phyloP scores from a whole-genome alignment of 2,113 vertebrate species.

The Larimichthys crocea region DNA sequence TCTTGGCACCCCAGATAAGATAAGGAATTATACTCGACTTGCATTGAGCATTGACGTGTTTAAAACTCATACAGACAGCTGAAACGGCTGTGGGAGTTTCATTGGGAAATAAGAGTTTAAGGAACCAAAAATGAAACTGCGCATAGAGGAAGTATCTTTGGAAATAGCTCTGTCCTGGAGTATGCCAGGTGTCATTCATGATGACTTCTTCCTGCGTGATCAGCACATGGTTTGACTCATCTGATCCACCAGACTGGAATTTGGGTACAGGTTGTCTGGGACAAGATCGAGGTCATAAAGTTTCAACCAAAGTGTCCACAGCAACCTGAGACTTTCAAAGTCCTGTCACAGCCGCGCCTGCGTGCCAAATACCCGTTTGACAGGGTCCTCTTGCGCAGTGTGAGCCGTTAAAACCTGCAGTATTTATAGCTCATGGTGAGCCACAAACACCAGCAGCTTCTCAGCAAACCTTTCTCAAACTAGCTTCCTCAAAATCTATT shows the following conservation, averaged over 20 bases:
- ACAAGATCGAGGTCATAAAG: not conserved
- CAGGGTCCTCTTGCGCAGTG: not conserved
- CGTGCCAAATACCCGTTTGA: not conserved
- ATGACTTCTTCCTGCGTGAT: not conserved
- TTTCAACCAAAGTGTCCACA: not conserved
- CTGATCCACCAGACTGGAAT: not conserved
- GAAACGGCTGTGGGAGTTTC: not conserved
- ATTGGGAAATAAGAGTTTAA: not conserved
- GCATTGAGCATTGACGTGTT: not conserved
- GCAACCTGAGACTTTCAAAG: not conserved
- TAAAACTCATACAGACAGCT: not conserved
- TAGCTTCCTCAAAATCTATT: not conserved
- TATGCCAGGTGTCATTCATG: not conserved
- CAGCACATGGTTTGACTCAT: not conserved
- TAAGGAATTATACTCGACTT: not conserved
- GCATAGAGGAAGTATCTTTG: not conserved
- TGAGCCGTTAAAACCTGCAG: slow-evolving; percentile 6
- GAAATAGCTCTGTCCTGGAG: not conserved
- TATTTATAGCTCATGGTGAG: slow-evolving; percentile 19
- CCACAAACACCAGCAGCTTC: not conserved
- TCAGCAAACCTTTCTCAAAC: not conserved
- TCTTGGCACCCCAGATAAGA: not conserved
- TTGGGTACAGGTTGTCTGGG: not conserved
- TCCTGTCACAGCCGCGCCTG: not conserved
- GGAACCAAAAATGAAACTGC: not conserved